Conservation (phyloP, 1,140 invertebrate genomes). For the Temnothorax nylanderi region DNA sequence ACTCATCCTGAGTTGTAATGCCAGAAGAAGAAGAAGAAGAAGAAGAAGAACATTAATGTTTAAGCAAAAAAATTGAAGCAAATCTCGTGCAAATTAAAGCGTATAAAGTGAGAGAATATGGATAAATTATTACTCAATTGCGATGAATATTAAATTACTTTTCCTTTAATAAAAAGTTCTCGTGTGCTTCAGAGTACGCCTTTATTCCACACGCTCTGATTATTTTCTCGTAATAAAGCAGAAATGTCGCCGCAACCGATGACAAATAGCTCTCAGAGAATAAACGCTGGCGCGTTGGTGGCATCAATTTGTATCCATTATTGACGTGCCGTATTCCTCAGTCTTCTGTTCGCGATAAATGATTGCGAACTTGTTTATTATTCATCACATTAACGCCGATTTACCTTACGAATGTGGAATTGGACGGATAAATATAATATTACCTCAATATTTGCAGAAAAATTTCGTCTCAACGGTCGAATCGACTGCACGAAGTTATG, state of each 20-base stretch:
- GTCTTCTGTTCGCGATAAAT: slow-evolving; percentile 1
- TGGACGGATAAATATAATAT: not conserved
- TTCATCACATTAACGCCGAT: not conserved
- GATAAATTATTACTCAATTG: slow-evolving; percentile 4
- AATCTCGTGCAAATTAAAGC: not conserved
- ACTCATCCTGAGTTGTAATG: too few species aligned
- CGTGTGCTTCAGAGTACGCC: not conserved
- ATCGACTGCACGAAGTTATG: not conserved
- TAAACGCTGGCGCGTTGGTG: not conserved
- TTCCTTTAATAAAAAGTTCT: not conserved
- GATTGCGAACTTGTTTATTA: slow-evolving; percentile 6
- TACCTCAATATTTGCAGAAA: not conserved
- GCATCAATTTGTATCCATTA: slow-evolving; percentile 33
- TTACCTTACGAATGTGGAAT: not conserved
- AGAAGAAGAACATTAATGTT: too few species aligned
- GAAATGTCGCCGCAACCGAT: slow-evolving; percentile 26
- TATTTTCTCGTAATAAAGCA: slow-evolving; percentile 32
- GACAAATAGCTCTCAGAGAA: slow-evolving; percentile 18
- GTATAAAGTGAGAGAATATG: too few species aligned
- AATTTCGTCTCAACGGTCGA: not conserved
- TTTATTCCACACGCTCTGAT: slow-evolving; percentile 1
- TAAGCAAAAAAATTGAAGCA: not conserved
- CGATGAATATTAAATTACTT: slow-evolving; percentile 7
- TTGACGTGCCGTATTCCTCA: not conserved
- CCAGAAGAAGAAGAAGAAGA: too few species aligned